A percentile compares a stretch with the other conserved stretches of the same genome.
Conservation (phyloP, 1,140 invertebrate species). For the Brachionus asplanchnoidis region DNA sequence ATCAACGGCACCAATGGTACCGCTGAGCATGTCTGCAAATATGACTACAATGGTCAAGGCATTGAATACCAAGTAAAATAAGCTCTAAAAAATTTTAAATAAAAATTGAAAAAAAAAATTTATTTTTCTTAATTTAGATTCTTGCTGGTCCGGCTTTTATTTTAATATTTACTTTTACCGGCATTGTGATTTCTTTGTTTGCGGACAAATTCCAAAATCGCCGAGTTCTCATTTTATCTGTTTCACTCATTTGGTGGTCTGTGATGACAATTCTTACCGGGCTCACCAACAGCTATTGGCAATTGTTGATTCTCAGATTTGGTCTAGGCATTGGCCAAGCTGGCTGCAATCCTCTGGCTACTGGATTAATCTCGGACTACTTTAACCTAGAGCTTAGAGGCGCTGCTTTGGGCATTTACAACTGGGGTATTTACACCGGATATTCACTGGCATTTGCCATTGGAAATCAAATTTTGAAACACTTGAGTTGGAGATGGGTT, state of each 20-base stretch:
- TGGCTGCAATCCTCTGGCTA: conserved; percentile 80
- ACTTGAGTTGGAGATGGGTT: conserved; percentile 70
- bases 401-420: conserved; percentile 83
- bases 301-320: conserved; percentile 77
- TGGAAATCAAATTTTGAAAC: conserved; percentile 65
- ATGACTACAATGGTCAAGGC: conserved; percentile 85
- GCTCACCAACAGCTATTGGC: conserved; percentile 79
- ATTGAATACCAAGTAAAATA: conserved; percentile 70
- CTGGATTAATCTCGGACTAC: conserved; percentile 73
- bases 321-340: conserved; percentile 77
- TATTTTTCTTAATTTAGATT: conserved; percentile 55
- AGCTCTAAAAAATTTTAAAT: background rate
- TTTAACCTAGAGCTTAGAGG: conserved; percentile 66
- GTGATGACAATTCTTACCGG: conserved; percentile 76
- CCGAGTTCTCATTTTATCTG: conserved; percentile 67
- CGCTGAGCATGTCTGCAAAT: conserved; percentile 68
- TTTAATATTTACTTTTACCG: conserved; percentile 78
- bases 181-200: conserved; percentile 74
- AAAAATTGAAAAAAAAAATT: background rate
- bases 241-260: conserved; percentile 74
- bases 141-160: conserved; percentile 85
- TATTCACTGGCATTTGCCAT: conserved; percentile 86
- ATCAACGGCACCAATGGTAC: conserved; percentile 58
- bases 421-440: conserved; percentile 90
- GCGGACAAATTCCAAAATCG: conserved; percentile 59